Evolutionary conservation across 2,888 invertebrate genomes (phyloP).

Genomic region (Antheraea assamensis): DNA sequence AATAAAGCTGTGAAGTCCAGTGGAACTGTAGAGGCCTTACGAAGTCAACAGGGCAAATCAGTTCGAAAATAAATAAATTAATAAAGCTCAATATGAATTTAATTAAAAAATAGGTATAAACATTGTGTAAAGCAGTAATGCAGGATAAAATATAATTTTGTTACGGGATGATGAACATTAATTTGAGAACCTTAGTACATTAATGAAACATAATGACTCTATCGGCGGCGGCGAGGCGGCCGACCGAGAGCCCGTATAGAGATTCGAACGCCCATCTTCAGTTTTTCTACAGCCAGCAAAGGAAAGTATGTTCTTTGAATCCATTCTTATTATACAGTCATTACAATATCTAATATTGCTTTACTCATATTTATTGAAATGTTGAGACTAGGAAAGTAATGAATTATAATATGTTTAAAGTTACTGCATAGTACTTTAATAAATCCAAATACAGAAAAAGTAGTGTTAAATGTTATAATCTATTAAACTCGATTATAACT

Average conservation of each 20-base stretch:
- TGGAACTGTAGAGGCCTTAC: no score
- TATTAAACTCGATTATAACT: not conserved
- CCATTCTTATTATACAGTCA: slow-evolving; percentile 11
- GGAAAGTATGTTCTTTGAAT: slow-evolving; percentile 20
- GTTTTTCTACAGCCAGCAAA: slow-evolving; percentile 29
- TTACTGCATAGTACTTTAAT: not conserved
- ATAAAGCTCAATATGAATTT: not conserved
- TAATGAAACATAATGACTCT: slow-evolving; percentile 81
- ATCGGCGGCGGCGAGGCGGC: slow-evolving; percentile 75
- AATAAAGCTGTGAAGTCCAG: no score
- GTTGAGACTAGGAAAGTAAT: not conserved
- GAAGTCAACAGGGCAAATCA: no score
- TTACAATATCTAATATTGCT: not conserved
- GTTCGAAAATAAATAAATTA: no score
- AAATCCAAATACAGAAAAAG: not conserved
- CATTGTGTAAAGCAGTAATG: not conserved
- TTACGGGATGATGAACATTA: slow-evolving; percentile 20
- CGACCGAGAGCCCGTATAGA: slow-evolving; percentile 16
- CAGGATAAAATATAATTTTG: not conserved
- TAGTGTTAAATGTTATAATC: not conserved
- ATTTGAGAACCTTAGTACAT: slow-evolving; percentile 58
- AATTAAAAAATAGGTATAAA: not conserved
- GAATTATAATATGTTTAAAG: not conserved
- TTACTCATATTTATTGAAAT: not conserved
- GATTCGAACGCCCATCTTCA: slow-evolving; percentile 31